Conservation (phyloP, 2,113 vertebrate species). For the Chaetura pelagica region DNA sequence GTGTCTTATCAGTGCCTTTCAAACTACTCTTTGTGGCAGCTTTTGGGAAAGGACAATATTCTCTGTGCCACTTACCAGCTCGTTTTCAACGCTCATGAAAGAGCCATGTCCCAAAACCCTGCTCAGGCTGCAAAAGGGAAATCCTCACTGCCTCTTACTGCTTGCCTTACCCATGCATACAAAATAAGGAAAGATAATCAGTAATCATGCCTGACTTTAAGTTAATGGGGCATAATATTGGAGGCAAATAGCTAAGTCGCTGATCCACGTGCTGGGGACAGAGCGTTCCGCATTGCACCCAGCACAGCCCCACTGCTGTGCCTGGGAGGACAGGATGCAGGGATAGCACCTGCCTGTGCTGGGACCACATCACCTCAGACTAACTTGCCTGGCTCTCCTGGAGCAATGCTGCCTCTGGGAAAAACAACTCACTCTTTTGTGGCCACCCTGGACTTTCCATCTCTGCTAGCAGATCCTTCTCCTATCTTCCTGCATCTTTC, state of each 20-base stretch:
- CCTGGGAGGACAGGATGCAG: neutral
- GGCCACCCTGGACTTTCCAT: neutral
- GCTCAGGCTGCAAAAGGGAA: neutral
- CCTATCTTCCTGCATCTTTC: rapidly evolving
- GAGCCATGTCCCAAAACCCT: neutral
- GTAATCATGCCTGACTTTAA: conserved; percentile 61
- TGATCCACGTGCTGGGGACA: neutral
- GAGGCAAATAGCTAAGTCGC: neutral
- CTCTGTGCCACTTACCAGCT: conserved; percentile 25
- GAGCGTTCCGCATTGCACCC: rapidly evolving
- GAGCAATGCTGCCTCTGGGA: neutral
- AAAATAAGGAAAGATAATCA: conserved; percentile 63
- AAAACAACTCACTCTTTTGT: rapidly evolving
- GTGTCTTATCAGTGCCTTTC: conserved; percentile 50
- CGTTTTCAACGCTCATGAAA: neutral
- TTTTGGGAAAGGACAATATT: neutral
- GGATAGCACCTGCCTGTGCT: neutral
- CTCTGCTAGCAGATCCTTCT: neutral
- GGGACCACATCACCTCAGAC: neutral
- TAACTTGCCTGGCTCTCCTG: neutral
- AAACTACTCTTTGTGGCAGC: conserved; percentile 51
- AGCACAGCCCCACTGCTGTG: neutral
- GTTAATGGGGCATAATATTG: conserved; percentile 53
- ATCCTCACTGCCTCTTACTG: conserved; percentile 34
- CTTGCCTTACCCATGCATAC: conserved; percentile 1